Base-by-base conservation (phyloP, 2,113 vertebrate species). In the Gallinago paraguaiae region DNA sequence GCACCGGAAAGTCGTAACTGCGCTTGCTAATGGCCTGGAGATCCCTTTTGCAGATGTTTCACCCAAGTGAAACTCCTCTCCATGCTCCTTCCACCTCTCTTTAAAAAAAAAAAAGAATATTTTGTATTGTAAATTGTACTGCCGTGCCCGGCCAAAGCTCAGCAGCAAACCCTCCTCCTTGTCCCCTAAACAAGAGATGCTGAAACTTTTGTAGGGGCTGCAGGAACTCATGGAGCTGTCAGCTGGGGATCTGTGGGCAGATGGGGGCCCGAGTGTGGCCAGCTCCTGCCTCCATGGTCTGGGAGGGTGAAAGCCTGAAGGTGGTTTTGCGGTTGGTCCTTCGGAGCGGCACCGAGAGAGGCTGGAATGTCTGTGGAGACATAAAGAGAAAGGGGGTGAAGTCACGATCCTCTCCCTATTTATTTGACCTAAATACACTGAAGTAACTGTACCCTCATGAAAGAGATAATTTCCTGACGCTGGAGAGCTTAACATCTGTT, bases 401-500 rank as follows among this genome's bases (percentile, higher is more conserved):
- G 79, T 79, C 70, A 61, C 6, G 3, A 75, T 87, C 75, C 45
- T 81, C 81, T 70, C 54, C 59, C 77, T 88, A 76, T 94, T 96
- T 96, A 78, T 94, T 96, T 96, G 93, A 82, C 91, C 91, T 88
- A 94, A 88, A 94, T 94, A 92, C 80, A 59, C 65, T 68, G 90
- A 92, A 91, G 94, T 88, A 95, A 88, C 90, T 63, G 63, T 77
- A 93, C 93, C 84, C 89, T 88, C 86, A 92, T 95, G 95, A 92
- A 96, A 97, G 80, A 96, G 95, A 96, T 93, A 94, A 95, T 95
- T 97, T 96, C 95, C 94, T 96, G 95, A 86, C 1, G 7, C 82
- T 96, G 81, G 86, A 95, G 88, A 94, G 74, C 96, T 89, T 77
- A 94, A 95, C 97, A 97, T 97, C 97, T 97, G 97, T 97, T 97